phyloP scores from a whole-genome alignment of 2,888 invertebrate genomes.

The Chorisops tibialis region DNA sequence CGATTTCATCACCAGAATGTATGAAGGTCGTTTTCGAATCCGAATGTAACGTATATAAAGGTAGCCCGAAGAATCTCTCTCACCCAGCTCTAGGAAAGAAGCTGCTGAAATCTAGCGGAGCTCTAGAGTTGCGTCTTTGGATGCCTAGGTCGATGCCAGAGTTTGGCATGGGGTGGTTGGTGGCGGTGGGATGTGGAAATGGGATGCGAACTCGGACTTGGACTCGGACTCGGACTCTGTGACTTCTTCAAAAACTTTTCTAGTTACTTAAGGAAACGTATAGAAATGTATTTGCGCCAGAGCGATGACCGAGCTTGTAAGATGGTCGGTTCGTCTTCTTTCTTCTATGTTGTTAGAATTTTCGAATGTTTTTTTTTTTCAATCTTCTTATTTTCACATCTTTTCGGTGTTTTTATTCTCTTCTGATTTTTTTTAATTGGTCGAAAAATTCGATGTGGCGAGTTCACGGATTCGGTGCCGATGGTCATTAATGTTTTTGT shows the following conservation, averaged over 20 bases:
- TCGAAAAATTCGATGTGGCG: slow-evolving; percentile 7
- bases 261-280: slow-evolving; percentile 2
- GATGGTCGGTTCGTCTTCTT: background rate
- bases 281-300: slow-evolving; percentile 6
- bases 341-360: background rate
- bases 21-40: slow-evolving; percentile 23
- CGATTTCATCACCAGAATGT: slow-evolving; percentile 23
- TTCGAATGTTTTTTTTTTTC: background rate
- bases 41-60: background rate
- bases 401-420: slow-evolving; percentile 4
- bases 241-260: background rate
- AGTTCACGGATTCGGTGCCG: no score
- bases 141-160: no score
- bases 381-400: slow-evolving; percentile 1
- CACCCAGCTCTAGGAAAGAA: no score
- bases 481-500: no score
- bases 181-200: background rate
- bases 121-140: background rate
- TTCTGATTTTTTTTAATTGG: slow-evolving; percentile 16
- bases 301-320: slow-evolving; percentile 16
- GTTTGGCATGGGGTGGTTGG: background rate
- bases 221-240: background rate
- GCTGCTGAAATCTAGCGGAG: background rate
- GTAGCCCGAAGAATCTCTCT: background rate
- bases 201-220: background rate